Evolutionary conservation across 1,140 invertebrate genomes (phyloP).

Genomic region (Platorchestia sp.): DNA sequence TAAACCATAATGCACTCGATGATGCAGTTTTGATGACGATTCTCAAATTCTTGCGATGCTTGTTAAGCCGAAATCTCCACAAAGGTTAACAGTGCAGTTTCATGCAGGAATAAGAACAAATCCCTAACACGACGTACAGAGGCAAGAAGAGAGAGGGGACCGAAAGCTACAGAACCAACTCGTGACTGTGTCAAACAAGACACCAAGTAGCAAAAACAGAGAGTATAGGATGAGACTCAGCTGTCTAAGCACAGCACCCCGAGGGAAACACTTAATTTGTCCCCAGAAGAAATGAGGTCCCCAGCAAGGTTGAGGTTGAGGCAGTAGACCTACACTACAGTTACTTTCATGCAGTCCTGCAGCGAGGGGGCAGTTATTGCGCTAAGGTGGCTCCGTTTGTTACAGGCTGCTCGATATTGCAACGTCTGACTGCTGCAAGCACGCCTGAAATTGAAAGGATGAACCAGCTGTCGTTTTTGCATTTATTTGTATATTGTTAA

Average conservation of each 20-base stretch:
- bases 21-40: no score
- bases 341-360: neutral
- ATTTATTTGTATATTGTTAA: neutral
- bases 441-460: neutral
- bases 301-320: neutral
- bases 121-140: neutral
- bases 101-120: neutral
- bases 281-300: neutral
- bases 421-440: neutral
- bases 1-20: no score
- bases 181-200: neutral
- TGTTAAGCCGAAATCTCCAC: no score
- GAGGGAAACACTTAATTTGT: neutral
- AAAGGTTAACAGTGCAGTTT: no score
- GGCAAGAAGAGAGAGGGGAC: neutral
- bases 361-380: neutral
- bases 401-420: neutral
- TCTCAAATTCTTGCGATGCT: no score
- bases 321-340: neutral
- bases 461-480: neutral
- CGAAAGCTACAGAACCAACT: neutral
- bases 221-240: neutral
- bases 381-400: neutral
- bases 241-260: neutral
- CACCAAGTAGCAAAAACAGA: neutral